phyloP scores from a whole-genome alignment of 2,113 vertebrate species.

The Lagopus muta region DNA sequence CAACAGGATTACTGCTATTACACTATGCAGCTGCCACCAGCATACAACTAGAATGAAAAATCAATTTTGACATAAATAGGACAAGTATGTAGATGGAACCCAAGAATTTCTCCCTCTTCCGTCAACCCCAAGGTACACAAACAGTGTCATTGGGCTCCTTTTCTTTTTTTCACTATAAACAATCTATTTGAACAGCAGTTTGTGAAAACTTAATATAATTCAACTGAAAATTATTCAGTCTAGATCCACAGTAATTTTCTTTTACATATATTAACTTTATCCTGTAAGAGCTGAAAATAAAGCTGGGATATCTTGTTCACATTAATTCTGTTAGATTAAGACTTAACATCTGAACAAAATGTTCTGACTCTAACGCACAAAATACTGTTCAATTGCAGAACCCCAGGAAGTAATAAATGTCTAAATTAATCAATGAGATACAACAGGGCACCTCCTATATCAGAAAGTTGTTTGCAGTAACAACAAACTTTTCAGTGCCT shows the following conservation, averaged over 20 bases:
- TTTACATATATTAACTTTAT: background rate
- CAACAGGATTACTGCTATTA: constrained; percentile 52
- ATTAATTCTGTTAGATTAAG: constrained; percentile 38
- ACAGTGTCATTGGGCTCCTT: background rate
- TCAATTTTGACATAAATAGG: constrained; percentile 78
- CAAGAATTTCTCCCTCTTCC: constrained; percentile 42
- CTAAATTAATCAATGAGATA: background rate
- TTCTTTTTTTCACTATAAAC: background rate
- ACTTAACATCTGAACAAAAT: constrained; percentile 33
- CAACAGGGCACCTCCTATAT: background rate
- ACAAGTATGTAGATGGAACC: constrained; percentile 52
- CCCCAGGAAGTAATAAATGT: background rate
- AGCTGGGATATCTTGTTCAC: constrained; percentile 2
- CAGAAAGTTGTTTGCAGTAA: background rate
- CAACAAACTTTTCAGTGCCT: background rate
- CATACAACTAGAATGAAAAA: constrained; percentile 64
- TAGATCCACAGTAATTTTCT: background rate
- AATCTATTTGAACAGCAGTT: background rate
- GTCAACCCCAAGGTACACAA: constrained; percentile 30
- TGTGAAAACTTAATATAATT: constrained; percentile 1
- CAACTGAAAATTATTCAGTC: background rate
- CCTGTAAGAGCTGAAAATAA: background rate
- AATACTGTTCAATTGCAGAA: background rate
- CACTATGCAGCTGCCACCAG: constrained; percentile 57
- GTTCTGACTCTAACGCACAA: constrained; percentile 13